Evolutionary conservation across 2,113 vertebrate genomes (phyloP), one percentile per base, ranked within the genome.

Genomic region (Xiphophorus maculatus): DNA sequence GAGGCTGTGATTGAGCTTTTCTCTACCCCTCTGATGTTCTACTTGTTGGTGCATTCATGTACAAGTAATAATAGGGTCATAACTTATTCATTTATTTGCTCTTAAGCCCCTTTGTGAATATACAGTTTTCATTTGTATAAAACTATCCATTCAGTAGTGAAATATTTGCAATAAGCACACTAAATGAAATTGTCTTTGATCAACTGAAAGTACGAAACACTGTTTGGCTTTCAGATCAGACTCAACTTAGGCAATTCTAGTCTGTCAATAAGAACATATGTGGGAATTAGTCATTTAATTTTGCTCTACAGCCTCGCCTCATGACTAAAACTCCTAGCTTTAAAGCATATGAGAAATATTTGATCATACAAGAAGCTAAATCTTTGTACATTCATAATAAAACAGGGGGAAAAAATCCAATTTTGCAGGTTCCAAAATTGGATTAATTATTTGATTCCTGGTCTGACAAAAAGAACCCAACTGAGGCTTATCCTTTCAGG

Each of bases 31-130:
- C 71, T 81, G 66, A 73, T 73, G 62, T 84, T 78, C n/a, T 69
- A 70, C 77, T 76, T 71, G 67, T 82, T 75, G 83, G 78, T 67
- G 44, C 66, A 79, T 70, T 64, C 12, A 25, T 80, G 79, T 77
- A 85, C 42, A 80, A 63, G 79, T 65, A 71, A 63, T 76, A 62
- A 35, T 29, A 29, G 54, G 19, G 80, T 83, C 68, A 84, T 87
- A 63, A 87, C 10, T 81, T 79, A 82, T 88, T 89, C 67, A 89
- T 69, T 17, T 32, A 81, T 71, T 80, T 80, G 44, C 68, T 78
- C 54, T 66, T 28, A 61, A 48, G 17, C 37, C 37, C 25, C 68
- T 79, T 73, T 35, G 42, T 71, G 65, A 81, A 73, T 66, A 63
- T 63, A 72, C 29, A 33, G 71, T 77, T 79, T 69, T 40, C 35